These are phyloP conservation scores for Pygoscelis adeliae DNA, from an alignment of 2,113 vertebrate species.

Conservation along the genomic window DNA sequence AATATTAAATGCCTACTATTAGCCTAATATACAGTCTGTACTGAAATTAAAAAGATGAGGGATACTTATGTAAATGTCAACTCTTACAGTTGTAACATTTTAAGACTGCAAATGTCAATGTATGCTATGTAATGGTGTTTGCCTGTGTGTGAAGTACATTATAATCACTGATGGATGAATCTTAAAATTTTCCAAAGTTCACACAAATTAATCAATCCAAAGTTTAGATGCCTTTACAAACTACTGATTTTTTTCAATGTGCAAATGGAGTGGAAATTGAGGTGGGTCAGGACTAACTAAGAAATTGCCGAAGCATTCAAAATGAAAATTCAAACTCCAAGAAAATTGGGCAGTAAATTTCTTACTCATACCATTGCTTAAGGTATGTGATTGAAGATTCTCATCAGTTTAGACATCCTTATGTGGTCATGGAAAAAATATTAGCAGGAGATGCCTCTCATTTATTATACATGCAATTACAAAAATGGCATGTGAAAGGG, in stretches of 20 bases:
- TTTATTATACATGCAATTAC: not conserved
- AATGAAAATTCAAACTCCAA: not conserved
- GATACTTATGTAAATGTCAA: constrained; percentile 37
- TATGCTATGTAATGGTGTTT: constrained; percentile 12
- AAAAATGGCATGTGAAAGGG: not conserved
- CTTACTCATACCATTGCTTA: not conserved
- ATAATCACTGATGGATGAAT: constrained; percentile 19
- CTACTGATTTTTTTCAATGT: not conserved
- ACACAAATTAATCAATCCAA: not conserved
- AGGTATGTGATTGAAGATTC: not conserved
- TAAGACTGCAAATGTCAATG: constrained; percentile 50
- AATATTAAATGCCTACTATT: not conserved
- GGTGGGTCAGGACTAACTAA: not conserved
- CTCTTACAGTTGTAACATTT: constrained; percentile 1
- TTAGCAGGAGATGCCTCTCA: not conserved
- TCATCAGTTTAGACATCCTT: not conserved
- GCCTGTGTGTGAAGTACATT: not conserved
- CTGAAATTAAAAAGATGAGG: constrained; percentile 1
- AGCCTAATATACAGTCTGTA: not conserved
- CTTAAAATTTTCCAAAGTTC: constrained; percentile 36
- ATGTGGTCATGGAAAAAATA: not conserved
- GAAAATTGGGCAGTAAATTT: not conserved
- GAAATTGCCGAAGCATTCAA: not conserved
- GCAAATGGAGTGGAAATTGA: not conserved
- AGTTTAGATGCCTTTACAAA: not conserved